Evolutionary conservation across 2,888 invertebrate species (phyloP), one percentile per base, ranked within the genome.

Genomic region (Lepidocyrtoides sp.): DNA sequence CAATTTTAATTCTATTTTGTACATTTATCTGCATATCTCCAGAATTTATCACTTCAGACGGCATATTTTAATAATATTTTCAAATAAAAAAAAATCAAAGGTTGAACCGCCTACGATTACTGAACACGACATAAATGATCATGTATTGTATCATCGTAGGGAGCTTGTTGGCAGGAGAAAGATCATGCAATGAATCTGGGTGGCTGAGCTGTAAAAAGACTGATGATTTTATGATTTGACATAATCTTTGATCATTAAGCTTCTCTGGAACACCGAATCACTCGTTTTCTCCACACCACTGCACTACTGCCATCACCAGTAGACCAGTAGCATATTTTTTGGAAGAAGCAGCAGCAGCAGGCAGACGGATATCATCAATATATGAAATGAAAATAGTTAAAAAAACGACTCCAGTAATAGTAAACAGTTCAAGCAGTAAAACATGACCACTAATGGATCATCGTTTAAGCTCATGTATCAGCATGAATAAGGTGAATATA

Each of bases 141-240:
- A 60, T 72, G 83, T 83, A 69, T 10, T 1, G 14, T 10, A 17
- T n/a, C 23, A 3, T 26, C 12, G 4, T 63, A 60, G 29, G 29
- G 12, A 1, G 36, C 5, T 66, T 66, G 10, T 5, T 44, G 3
- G 2, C 20, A 14, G 23, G 51, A 44, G 51, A 54, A 51, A 54
- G 51, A 77, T 41, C 75, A 83, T 60, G 72, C 82, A 79, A 90
- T 32, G 17, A 36, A 36, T 84, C 84, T 90, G 90, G 90, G 90
- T 90, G 90, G 90, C 90, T 90, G 51, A 20, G 75, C 51, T 75
- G 81, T 66, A 79, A 90, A 79, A 90, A 84, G 90, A 90, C 90
- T 90, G 90, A 90, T 90, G 90, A 85, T 90, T 90, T 90, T 84
- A 90, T 90, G 84, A 90, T 90, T 90, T 90, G 84, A 90, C 90